Base-by-base conservation (phyloP, 2,888 invertebrate genomes). In the Oegoconia quadripuncta region DNA sequence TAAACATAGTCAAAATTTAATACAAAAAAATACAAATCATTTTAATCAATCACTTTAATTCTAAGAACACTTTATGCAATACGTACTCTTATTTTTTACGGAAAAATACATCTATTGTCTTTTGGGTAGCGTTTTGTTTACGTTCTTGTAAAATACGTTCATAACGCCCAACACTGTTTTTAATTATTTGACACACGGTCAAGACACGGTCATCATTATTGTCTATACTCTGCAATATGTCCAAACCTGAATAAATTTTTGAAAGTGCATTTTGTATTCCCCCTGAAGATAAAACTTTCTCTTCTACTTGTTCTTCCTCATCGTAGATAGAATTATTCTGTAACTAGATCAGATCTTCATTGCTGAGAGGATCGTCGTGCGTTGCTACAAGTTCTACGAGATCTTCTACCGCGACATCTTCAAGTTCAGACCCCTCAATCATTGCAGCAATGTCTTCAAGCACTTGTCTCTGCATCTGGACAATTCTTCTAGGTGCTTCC, bases 221-320 rank as follows among this genome's bases (percentile, higher is more conserved):
- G 33, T 38, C 32, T 38, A 38, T 33, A 29, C 29, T 36, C 36
- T 29, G 29, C 36, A 36, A 36, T 36, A 36, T 36, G 36, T 36
- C 36, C 36, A 29, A 36, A 29, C 36, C 22, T 36, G 12, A 36
- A 36, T 36, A 36, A 36, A 36, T 36, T 29, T 36, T 36, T 36
- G 14, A 29, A 29, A 28, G 29, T 13, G 23, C 23, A 23, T 23
- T 23, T 23, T 23, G 23, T 23, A 23, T 23, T 23, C 23, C 9
- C 4, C 23, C 31, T 40, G 42, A 46, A 44, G 42, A 42, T 46
- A 42, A 46, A 49, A 41, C 42, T 46, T 37, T 43, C 41, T 46
- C 43, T 44, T 44, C 45, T 46, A 42, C 35, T 49, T 44, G 39
- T 48, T 43, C 45, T 37, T 43, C 39, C 48, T 46, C 37, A 44